A percentile compares a stretch with the other conserved stretches of the same genome.
Evolutionary conservation across 1,140 invertebrate genomes (phyloP).

Genomic region (Drosophila seguyi): DNA sequence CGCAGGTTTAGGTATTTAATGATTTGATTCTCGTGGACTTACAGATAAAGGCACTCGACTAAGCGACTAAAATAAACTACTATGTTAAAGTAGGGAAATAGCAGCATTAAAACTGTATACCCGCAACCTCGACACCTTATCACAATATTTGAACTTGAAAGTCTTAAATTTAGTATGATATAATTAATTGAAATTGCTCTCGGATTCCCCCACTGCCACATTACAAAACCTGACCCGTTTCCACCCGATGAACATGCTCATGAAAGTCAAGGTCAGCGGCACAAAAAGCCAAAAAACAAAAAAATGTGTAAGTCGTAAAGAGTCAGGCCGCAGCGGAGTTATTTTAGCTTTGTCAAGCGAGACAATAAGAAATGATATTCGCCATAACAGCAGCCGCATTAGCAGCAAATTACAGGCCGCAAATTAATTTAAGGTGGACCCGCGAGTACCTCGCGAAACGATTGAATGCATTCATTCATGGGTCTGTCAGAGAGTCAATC

Average conservation of each 20-base stretch:
- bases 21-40: not conserved
- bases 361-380: constrained; percentile 60
- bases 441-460: constrained; percentile 54
- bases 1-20: no score
- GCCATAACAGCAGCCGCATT: constrained; percentile 27
- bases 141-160: constrained; percentile 15
- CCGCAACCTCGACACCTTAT: constrained; percentile 4
- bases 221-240: constrained; percentile 49
- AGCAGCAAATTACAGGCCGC: constrained; percentile 58
- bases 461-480: constrained; percentile 62
- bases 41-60: not conserved
- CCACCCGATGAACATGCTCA: constrained; percentile 39
- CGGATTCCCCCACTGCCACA: constrained; percentile 27
- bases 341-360: constrained; percentile 65
- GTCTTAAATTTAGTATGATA: constrained; percentile 7
- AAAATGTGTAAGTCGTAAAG: constrained; percentile 40
- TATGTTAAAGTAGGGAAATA: not conserved
- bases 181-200: constrained; percentile 40
- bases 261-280: constrained; percentile 67
- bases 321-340: constrained; percentile 29
- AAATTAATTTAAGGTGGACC: constrained; percentile 36
- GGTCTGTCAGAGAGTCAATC: constrained; percentile 36
- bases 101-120: constrained; percentile 6
- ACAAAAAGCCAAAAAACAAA: constrained; percentile 20
- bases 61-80: not conserved